Base-by-base conservation (phyloP, 2,113 vertebrate species). In the Chloebia gouldiae region DNA sequence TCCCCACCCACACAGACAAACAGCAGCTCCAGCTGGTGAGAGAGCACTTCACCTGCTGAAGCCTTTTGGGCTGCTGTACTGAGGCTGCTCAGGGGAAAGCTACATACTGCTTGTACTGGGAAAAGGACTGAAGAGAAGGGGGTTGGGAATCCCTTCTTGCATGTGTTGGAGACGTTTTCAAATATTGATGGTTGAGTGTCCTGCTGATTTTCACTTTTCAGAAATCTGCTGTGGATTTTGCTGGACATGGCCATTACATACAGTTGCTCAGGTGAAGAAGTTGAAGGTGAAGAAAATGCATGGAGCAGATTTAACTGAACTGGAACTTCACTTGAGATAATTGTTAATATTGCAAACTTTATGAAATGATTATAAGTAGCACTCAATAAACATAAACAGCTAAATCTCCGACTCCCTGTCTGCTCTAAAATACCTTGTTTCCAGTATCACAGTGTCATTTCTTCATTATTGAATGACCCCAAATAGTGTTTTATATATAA, bases 1-100 rank as follows among this genome's bases (percentile, higher is more conserved):
- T 31, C 8, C 11, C 33, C 69, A 56, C 21, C 27, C 56, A 15
- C 0, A 0, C 5, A 80, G 47, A 44, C 6, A 31, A 86, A 28
- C 10, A 69, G 28, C 59, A 77, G 63, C 72, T 86, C 39, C 50
- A 56, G 66, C 11, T 57, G 42, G 17, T 28, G 27, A 16, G n/a
- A 22, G 22, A 56, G 16, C 14, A n/a, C 50, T 78, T 8, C 37
- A 27, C 21, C 7, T 22, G 44, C 21, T 47, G 49, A 80, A 77
- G 64, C 7, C 10, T 10, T 45, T 40, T 31, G 39, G 10, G 20
- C 49, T 71, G 37, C 19, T 30, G 33, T 39, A 50, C 9, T 40
- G 50, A n/a, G 39, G 37, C 24, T 86, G 49, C 37, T 60, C 50
- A 23, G 49, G n/a, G 88, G 19, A 76, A 72, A 82, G 13, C 28